phyloP scores from a whole-genome alignment of 2,113 vertebrate genomes.

The Coracopsis vasa region DNA sequence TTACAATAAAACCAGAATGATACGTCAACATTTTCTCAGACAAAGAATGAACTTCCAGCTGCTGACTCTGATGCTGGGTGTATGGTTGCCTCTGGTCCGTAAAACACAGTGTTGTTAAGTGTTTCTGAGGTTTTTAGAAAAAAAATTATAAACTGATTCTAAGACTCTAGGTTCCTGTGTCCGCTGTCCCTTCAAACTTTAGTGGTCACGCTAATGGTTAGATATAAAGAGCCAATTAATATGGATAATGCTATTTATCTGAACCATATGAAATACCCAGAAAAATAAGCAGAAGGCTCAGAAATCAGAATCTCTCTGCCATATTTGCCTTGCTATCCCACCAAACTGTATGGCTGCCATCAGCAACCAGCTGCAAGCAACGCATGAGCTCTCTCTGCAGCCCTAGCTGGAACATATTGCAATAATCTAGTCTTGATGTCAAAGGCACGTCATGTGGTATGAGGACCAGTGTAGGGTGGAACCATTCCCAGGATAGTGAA shows the following conservation, averaged over 20 bases:
- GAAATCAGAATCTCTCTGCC: neutral
- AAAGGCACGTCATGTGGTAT: fast-evolving
- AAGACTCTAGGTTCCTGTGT: neutral
- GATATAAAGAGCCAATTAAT: neutral
- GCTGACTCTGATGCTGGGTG: neutral
- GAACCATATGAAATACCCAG: neutral
- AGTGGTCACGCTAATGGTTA: neutral
- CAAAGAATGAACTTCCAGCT: neutral
- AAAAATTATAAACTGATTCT: neutral
- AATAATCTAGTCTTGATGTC: neutral
- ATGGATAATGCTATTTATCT: neutral
- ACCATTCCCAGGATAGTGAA: neutral
- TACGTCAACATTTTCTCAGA: neutral
- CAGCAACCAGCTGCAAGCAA: neutral
- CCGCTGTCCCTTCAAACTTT: neutral
- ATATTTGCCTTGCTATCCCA: neutral
- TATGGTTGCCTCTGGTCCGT: neutral
- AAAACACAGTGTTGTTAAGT: neutral
- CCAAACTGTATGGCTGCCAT: neutral
- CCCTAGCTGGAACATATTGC: neutral
- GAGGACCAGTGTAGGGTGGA: fast-evolving
- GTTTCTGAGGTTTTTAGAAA: neutral
- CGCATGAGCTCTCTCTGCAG: neutral
- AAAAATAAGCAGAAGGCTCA: neutral
- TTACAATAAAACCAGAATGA: neutral